These are phyloP conservation scores for Helicolenus hilgendorfi DNA, from an alignment of 2,797 vertebrate species.

Conservation along the genomic window DNA sequence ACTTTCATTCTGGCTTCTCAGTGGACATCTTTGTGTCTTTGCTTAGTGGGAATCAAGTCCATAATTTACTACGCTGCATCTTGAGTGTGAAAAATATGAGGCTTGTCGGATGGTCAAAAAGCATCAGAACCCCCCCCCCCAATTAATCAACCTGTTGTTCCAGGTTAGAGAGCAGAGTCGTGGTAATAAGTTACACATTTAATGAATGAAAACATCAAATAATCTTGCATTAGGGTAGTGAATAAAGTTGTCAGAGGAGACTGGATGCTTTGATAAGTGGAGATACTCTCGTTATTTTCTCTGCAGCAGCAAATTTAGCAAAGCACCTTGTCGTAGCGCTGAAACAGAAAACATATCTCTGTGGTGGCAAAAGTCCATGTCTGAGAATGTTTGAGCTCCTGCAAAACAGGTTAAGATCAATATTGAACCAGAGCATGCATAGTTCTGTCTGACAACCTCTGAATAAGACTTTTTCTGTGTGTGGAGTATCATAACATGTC, in stretches of 20 bases:
- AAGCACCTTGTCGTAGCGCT: neutral
- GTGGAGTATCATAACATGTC: neutral
- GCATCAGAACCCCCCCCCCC: no score
- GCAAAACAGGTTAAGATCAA: neutral
- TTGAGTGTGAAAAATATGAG: no score
- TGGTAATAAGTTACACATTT: neutral
- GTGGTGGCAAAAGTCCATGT: neutral
- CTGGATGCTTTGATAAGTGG: neutral
- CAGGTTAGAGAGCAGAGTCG: no score
- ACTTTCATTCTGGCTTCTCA: no score
- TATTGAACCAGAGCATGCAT: neutral
- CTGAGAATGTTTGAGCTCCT: neutral
- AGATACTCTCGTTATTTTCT: neutral
- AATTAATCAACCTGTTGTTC: neutral
- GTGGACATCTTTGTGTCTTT: no score
- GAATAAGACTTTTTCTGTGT: neutral
- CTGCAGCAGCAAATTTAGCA: neutral
- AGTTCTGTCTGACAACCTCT: neutral
- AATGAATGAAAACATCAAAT: neutral
- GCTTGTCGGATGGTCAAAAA: no score
- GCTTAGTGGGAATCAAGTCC: no score
- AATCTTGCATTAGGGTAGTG: neutral
- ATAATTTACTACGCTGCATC: fast-evolving
- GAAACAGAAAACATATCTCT: neutral
- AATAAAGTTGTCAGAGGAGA: neutral